phyloP scores from a whole-genome alignment of 2,888 invertebrate species.

The Ophion ventricosus region DNA sequence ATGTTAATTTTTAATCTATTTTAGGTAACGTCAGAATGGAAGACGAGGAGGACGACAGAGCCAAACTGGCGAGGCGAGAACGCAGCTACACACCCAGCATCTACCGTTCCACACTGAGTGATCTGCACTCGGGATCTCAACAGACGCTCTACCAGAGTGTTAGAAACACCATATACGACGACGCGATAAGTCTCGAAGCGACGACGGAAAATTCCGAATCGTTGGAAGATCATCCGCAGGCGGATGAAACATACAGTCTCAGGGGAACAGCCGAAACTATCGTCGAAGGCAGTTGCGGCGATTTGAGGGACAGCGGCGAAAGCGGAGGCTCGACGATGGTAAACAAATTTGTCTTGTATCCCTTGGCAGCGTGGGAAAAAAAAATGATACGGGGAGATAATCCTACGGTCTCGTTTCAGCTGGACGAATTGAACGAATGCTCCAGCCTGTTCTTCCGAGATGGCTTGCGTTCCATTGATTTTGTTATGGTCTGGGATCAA shows the following conservation, averaged over 20 bases:
- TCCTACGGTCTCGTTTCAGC: slow-evolving; percentile 56
- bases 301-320: slow-evolving; percentile 67
- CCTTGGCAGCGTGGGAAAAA: background rate
- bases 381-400: no score
- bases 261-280: slow-evolving; percentile 72
- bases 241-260: slow-evolving; percentile 68
- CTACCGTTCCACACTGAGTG: slow-evolving; percentile 72
- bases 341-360: background rate
- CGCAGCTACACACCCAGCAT: slow-evolving; percentile 67
- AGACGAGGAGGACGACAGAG: slow-evolving; percentile 74
- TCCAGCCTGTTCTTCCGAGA: slow-evolving; percentile 87
- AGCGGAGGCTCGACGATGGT: slow-evolving; percentile 70
- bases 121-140: slow-evolving; percentile 70
- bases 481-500: slow-evolving; percentile 91
- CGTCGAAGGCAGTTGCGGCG: slow-evolving; percentile 73
- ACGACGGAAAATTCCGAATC: slow-evolving; percentile 55
- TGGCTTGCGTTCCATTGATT: slow-evolving; percentile 90
- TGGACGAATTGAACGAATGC: slow-evolving; percentile 68
- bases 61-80: slow-evolving; percentile 52
- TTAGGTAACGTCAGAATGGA: slow-evolving; percentile 68
- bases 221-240: slow-evolving; percentile 44
- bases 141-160: slow-evolving; percentile 76
- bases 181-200: slow-evolving; percentile 70
- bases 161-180: slow-evolving; percentile 72
- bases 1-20: background rate